Conservation (phyloP, 1,140 invertebrate species). For the Drosophila saltans region DNA sequence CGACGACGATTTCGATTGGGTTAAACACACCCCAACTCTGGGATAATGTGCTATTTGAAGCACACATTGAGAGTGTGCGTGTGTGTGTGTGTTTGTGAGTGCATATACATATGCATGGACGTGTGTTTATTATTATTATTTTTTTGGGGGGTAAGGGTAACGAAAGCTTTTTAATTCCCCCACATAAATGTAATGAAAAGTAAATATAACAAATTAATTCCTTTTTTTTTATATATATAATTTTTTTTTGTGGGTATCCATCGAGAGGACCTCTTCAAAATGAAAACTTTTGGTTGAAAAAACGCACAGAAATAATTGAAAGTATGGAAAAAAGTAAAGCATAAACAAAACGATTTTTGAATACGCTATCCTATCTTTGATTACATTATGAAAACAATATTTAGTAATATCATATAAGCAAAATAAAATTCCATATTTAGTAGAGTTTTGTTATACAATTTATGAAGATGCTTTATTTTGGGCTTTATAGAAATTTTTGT, state of each 20-base stretch:
- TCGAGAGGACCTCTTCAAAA: slow-evolving; percentile 36
- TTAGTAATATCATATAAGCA: background rate
- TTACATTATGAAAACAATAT: too few species aligned
- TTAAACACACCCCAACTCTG: background rate
- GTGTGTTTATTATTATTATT: slow-evolving; percentile 1
- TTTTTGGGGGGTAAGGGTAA: background rate
- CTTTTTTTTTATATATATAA: slow-evolving; percentile 14
- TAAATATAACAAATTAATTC: slow-evolving; percentile 45
- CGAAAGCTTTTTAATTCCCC: slow-evolving; percentile 5
- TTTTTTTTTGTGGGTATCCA: slow-evolving; percentile 1
- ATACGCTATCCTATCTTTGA: background rate
- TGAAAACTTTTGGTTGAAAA: slow-evolving; percentile 24
- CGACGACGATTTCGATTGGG: background rate
- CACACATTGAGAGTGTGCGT: slow-evolving; percentile 22
- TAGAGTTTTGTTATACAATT: too few species aligned
- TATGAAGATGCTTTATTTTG: too few species aligned
- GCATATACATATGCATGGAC: background rate
- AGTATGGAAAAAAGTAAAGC: background rate
- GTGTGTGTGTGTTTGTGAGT: background rate
- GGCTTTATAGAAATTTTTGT: too few species aligned
- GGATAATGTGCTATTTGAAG: slow-evolving; percentile 31
- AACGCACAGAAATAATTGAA: slow-evolving; percentile 14
- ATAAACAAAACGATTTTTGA: background rate
- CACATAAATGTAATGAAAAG: slow-evolving; percentile 43
- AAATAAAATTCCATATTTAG: too few species aligned